A percentile compares a stretch with the other conserved stretches of the same genome.
Evolutionary conservation across 2,113 vertebrate genomes (phyloP).

Genomic region (Triplophysa tibetana): DNA sequence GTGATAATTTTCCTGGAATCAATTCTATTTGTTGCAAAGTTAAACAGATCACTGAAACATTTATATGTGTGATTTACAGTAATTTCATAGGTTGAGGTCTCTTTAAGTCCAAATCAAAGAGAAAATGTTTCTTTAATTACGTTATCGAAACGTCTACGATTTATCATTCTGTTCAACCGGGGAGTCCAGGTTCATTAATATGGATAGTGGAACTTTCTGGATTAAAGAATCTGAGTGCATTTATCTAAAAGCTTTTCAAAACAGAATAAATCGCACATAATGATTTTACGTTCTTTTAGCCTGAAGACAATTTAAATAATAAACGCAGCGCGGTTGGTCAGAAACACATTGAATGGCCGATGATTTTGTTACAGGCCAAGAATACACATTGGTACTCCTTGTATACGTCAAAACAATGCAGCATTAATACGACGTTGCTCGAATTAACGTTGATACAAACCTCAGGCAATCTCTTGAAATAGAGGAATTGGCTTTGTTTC

Average conservation of each 20-base stretch:
- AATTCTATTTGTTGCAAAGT: constrained; percentile 23
- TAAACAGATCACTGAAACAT: constrained; percentile 20
- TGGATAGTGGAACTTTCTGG: constrained; percentile 51
- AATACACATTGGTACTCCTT: neutral
- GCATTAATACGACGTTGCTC: constrained; percentile 53
- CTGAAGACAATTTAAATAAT: constrained; percentile 52
- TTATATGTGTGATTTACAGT: constrained; percentile 18
- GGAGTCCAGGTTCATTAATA: constrained; percentile 65
- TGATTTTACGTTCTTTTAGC: constrained; percentile 58
- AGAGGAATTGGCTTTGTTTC: constrained; percentile 47
- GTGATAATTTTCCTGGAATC: constrained; percentile 17
- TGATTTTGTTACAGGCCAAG: constrained; percentile 10
- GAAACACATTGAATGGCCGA: constrained; percentile 37
- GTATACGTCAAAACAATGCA: constrained; percentile 22
- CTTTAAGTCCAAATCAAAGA: constrained; percentile 26
- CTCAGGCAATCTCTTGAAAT: constrained; percentile 40
- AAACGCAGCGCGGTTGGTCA: constrained; percentile 16
- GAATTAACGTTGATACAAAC: constrained; percentile 51
- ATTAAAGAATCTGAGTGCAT: constrained; percentile 41
- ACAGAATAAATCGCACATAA: constrained; percentile 49
- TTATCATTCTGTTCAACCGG: constrained; percentile 54
- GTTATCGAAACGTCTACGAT: constrained; percentile 54
- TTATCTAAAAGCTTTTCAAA: constrained; percentile 54
- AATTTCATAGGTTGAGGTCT: neutral
- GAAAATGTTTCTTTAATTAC: constrained; percentile 32